Evolutionary conservation across 2,113 vertebrate species (phyloP).

Genomic region (Cochlearius cochlearius): DNA sequence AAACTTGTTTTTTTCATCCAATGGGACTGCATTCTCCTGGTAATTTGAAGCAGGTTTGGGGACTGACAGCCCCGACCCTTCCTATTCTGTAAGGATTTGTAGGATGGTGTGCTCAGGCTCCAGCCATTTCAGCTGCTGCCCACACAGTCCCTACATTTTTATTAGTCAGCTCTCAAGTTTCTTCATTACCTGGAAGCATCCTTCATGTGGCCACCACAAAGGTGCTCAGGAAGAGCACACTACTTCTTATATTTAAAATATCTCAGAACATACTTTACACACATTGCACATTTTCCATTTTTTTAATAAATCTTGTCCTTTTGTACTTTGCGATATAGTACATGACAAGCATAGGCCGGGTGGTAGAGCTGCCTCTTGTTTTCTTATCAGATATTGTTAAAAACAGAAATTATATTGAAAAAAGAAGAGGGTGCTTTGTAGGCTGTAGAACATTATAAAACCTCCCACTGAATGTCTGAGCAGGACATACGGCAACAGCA

Average conservation of each 20-base stretch:
- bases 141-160: background rate
- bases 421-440: constrained; percentile 1
- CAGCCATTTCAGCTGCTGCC: background rate
- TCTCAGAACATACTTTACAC: background rate
- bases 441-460: constrained; percentile 40
- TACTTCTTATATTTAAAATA: background rate
- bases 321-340: background rate
- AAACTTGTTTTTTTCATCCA: background rate
- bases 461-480: constrained; percentile 42
- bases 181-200: background rate
- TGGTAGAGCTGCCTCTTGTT: constrained; percentile 1
- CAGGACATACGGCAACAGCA: background rate
- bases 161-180: background rate
- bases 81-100: background rate
- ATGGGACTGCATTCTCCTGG: background rate
- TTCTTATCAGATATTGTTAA: constrained; percentile 25
- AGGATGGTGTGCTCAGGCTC: background rate
- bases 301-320: background rate
- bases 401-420: constrained; percentile 38
- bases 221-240: background rate
- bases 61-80: background rate
- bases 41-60: background rate
- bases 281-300: background rate
- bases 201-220: background rate
- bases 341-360: background rate